Base-by-base conservation (phyloP, 2,797 vertebrate genomes). In the Syngnathus rostellatus region DNA sequence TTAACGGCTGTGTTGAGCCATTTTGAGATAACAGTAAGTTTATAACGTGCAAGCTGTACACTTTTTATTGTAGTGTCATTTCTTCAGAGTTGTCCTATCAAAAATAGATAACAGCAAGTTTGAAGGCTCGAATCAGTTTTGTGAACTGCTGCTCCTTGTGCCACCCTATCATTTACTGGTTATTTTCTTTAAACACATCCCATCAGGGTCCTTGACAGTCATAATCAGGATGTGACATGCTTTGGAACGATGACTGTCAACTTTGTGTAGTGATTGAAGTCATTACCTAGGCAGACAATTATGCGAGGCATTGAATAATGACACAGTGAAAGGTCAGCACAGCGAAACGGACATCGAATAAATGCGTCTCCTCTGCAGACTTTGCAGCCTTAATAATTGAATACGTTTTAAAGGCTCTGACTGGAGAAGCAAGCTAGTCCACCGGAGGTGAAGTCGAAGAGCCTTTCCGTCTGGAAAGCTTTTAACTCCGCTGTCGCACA, bases 371-470 rank as follows among this genome's bases (percentile, higher is more conserved):
- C 74, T 77, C 74, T 75, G 83, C 70, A 64, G 63, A 74, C 79
- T 86, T 85, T 71, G 75, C 86, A 80, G 75, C 71, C 73, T 79
- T 71, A 81, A 83, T 81, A 85, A 89, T 88, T 86, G 79, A 84
- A 83, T 67, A 76, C 62, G 74, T 66, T 66, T 78, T 75, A 78
- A 80, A 69, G 66, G 61, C 65, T 76, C 69, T 67, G 68, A 77
- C 68, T 70, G 68, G 67, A 77, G 80, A 83, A 85, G 65, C 64
- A 68, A 66, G 43, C 70, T 55, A 46, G 76, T 72, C 73, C 59
- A 61, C 70, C 79, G 16, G 46, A 48, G 72, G 76, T 79, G 79
- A 79, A 59, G 61, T 72, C 60, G 54, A 81, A 75, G 69, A 79
- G 76, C 70, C 77, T 58, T 69, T 71, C 77, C 74, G 79, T 85